A percentile compares a stretch with the other conserved stretches of the same genome.
Conservation (phyloP, 2,113 vertebrate species). For the Excalfactoria chinensis region DNA sequence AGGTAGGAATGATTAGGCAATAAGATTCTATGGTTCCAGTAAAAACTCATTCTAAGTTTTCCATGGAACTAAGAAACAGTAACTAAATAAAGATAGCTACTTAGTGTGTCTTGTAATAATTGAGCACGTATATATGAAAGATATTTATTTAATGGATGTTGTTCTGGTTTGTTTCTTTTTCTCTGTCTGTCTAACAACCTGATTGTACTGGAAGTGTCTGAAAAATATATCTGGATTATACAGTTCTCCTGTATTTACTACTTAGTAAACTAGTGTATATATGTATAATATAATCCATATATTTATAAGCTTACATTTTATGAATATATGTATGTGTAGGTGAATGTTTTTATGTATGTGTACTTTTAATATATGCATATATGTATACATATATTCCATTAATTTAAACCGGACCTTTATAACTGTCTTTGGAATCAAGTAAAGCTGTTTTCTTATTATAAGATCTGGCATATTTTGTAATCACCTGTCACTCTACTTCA, state of each 20-base stretch:
- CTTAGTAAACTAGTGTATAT: background rate
- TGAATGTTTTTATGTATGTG: background rate
- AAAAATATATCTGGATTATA: background rate
- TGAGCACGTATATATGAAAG: background rate
- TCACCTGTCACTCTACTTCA: background rate
- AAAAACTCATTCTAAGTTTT: background rate
- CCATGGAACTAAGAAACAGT: background rate
- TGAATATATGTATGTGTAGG: background rate
- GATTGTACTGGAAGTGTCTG: background rate
- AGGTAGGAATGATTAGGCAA: background rate
- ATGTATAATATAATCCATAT: background rate
- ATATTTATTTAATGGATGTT: background rate
- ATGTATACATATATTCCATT: background rate
- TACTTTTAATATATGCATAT: background rate
- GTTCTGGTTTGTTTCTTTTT: background rate
- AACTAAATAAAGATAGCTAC: background rate
- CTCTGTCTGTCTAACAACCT: background rate
- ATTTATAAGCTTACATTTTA: background rate
- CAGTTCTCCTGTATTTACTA: background rate
- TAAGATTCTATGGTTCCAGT: background rate
- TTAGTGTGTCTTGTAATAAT: background rate
- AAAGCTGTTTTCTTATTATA: background rate
- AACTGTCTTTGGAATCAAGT: background rate
- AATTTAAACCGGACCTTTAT: background rate
- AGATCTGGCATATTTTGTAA: background rate